These are phyloP conservation scores for Musca vetustissima DNA, from an alignment of 1,140 invertebrate species.

Conservation along the genomic window DNA sequence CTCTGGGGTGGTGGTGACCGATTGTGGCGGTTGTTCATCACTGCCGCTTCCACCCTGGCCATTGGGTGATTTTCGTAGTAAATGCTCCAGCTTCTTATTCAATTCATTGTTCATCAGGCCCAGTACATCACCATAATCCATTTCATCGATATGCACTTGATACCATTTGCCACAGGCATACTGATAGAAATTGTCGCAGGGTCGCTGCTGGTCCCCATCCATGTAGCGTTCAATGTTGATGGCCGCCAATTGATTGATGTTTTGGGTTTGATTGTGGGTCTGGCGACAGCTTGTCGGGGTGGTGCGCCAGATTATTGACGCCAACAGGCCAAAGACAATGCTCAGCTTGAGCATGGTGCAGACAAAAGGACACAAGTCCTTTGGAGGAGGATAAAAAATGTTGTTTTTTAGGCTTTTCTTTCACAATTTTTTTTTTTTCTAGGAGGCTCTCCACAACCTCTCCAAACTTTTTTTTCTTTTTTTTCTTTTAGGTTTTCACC, in stretches of 20 bases:
- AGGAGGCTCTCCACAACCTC: too few species aligned
- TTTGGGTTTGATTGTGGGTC: slow-evolving; percentile 28
- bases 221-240: slow-evolving; percentile 48
- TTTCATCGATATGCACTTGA: slow-evolving; percentile 32
- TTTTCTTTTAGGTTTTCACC: too few species aligned
- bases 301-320: slow-evolving; percentile 46
- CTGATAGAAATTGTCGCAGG: slow-evolving; percentile 53
- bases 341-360: slow-evolving; percentile 46
- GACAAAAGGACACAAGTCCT: too few species aligned
- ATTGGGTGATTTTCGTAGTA: slow-evolving; percentile 28
- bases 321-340: slow-evolving; percentile 42
- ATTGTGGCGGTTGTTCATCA: background rate
- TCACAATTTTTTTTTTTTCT: too few species aligned
- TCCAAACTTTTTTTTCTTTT: too few species aligned
- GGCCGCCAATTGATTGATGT: slow-evolving; percentile 44
- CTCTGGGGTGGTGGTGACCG: background rate
- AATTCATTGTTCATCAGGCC: slow-evolving; percentile 38
- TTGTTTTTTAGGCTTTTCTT: too few species aligned
- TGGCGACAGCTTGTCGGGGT: slow-evolving; percentile 49
- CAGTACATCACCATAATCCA: slow-evolving; percentile 42
- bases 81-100: slow-evolving; percentile 40
- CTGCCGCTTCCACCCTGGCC: background rate
- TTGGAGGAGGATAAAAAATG: too few species aligned
- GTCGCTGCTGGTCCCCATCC: slow-evolving; percentile 38
- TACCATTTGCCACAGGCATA: slow-evolving; percentile 52